These are phyloP conservation scores for Anomalospiza imberbis DNA, from an alignment of 2,797 vertebrate species.

Conservation along the genomic window DNA sequence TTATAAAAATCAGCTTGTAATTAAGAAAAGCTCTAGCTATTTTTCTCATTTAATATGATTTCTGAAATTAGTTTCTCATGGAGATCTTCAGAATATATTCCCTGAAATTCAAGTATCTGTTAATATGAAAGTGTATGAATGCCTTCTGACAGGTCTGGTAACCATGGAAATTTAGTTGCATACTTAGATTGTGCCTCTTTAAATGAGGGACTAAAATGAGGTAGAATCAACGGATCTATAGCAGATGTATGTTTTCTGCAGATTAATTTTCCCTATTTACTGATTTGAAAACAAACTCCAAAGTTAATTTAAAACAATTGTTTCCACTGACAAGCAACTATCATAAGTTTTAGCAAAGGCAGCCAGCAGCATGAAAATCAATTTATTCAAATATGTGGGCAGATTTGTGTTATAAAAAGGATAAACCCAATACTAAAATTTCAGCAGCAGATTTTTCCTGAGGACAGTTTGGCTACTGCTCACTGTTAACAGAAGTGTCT, in stretches of 20 bases:
- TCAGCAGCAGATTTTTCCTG: background rate
- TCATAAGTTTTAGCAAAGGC: background rate
- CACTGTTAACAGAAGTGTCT: background rate
- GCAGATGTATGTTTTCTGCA: background rate
- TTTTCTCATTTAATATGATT: background rate
- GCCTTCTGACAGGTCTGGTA: background rate
- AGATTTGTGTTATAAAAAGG: background rate
- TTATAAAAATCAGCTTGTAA: background rate
- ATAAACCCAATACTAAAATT: background rate
- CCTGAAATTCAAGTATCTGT: background rate
- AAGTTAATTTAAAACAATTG: constrained; percentile 6
- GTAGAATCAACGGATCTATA: background rate
- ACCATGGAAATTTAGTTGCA: background rate
- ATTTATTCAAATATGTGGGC: background rate
- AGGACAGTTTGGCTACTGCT: background rate
- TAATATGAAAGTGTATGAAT: background rate
- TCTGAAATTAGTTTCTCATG: background rate
- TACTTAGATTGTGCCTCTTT: background rate
- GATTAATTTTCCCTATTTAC: background rate
- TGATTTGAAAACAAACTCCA: background rate
- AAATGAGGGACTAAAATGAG: background rate
- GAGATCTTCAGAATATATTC: background rate
- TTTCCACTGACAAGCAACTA: background rate
- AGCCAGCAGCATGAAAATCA: background rate
- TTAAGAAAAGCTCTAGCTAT: background rate